Evolutionary conservation across 2,888 invertebrate genomes (phyloP), one percentile per base, ranked within the genome.

Genomic region (Reticulitermes lucifugus): DNA sequence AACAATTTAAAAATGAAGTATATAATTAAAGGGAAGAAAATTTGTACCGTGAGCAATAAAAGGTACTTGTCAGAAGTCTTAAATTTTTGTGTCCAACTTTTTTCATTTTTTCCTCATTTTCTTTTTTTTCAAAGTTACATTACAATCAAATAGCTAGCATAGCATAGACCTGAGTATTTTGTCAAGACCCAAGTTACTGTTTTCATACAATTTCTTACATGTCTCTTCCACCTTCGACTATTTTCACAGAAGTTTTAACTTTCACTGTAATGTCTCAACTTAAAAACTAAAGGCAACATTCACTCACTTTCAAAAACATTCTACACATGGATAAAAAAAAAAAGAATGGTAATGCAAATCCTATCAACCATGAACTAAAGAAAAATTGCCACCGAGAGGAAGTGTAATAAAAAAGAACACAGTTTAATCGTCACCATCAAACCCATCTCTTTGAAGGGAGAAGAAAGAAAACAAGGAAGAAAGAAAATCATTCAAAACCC

Each of bases 161-260:
- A 81, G 81, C 81, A 70, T 79, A 84, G 84, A 84, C 84, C 84
- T 84, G 84, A 84, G 84, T 84, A 84, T 84, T 83, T 43, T 84
- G 75, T 77, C 75, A 84, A 84, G 73, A 84, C 84, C 84, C 84
- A 84, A 84, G 84, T 77, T 83, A 77, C 46, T 81, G 65, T 81
- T 51, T 80, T 81, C 70, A 70, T 81, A 81, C 70, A 81, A 65
- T 81, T 81, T 81, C 70, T 81, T 81, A 81, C 81, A 81, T 70
- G 46, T 81, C 65, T 81, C 70, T 65, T 81, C 65, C 81, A 81
- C 81, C 81, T 81, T 81, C 65, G 41, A 41, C 41, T 81, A 43
- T 81, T 41, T 81, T 81, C 29, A 21, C 77, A 22, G 43, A 35
- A 81, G 81, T 60, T 46, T 81, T 81, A 65, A 81, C 70, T 81